These are phyloP conservation scores for Lophius americanus DNA, from an alignment of 2,797 vertebrate species.

Conservation along the genomic window DNA sequence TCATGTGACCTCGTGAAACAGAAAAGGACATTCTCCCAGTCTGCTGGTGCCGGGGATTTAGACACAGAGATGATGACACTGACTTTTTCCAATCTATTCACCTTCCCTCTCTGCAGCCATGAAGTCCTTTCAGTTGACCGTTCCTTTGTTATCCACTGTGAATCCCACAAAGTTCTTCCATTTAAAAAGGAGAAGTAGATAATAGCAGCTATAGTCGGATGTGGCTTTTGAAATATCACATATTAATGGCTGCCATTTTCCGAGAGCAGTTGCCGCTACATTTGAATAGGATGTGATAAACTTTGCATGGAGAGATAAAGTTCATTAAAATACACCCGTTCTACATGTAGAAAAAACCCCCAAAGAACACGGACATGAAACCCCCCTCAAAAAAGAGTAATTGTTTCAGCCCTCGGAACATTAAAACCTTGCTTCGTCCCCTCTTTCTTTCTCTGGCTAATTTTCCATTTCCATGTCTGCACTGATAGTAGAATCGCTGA, in stretches of 20 bases:
- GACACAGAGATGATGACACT: constrained; percentile 46
- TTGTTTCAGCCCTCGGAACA: constrained; percentile 56
- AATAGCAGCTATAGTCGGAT: constrained; percentile 72
- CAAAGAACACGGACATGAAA: constrained; percentile 49
- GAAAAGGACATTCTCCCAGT: constrained; percentile 13
- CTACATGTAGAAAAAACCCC: constrained; percentile 1
- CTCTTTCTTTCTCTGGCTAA: constrained; percentile 33
- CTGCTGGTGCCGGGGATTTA: constrained; percentile 12
- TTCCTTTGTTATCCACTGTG: constrained; percentile 67
- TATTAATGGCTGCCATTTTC: constrained; percentile 76
- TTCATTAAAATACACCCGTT: constrained; percentile 66
- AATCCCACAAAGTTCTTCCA: constrained; percentile 64
- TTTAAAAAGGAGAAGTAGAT: constrained; percentile 41
- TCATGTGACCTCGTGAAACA: not conserved
- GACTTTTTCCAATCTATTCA: constrained; percentile 66
- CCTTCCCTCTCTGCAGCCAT: constrained; percentile 55
- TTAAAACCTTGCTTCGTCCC: constrained; percentile 47
- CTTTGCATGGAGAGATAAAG: constrained; percentile 71
- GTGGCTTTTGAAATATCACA: constrained; percentile 74
- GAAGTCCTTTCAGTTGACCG: constrained; percentile 65
- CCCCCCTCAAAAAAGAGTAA: constrained; percentile 42
- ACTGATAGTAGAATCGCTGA: constrained; percentile 46
- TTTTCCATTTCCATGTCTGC: constrained; percentile 45
- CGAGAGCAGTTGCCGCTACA: constrained; percentile 63
- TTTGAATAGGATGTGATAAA: constrained; percentile 77